Percentiles rank a stretch among this genome's conserved stretches.
Evolutionary conservation across 2,888 invertebrate species (phyloP).

Genomic region (Polylopha cassiicola): DNA sequence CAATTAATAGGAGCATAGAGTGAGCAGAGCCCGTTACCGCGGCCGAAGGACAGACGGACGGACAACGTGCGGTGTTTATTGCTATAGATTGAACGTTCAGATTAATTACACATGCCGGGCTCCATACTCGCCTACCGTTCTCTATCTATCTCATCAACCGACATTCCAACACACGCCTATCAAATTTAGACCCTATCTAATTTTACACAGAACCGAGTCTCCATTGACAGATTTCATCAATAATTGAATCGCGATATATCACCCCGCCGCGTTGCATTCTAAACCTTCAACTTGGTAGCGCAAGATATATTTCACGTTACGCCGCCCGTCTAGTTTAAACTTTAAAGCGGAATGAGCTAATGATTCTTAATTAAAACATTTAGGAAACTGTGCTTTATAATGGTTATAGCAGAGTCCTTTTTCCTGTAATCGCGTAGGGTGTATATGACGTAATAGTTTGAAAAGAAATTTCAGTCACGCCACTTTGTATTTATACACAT

Average conservation of each 20-base stretch:
- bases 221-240: conserved; percentile 47
- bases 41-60: conserved; percentile 62
- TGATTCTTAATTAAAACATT: conserved; percentile 50
- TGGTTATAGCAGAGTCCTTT: conserved; percentile 42
- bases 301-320: conserved; percentile 49
- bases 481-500: conserved; percentile 57
- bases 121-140: conserved; percentile 31
- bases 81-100: conserved; percentile 62
- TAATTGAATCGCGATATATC: conserved; percentile 61
- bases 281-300: conserved; percentile 38
- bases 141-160: conserved; percentile 52
- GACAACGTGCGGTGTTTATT: conserved; percentile 61
- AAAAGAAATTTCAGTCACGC: conserved; percentile 62
- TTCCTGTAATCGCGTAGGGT: conserved; percentile 35
- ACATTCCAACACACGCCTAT: conserved; percentile 48
- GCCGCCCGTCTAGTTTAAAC: conserved; percentile 36
- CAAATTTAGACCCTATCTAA: conserved; percentile 46
- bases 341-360: conserved; percentile 45
- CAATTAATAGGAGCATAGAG: conserved; percentile 46
- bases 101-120: conserved; percentile 60
- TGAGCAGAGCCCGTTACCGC: conserved; percentile 54
- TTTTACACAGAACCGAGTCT: conserved; percentile 48
- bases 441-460: conserved; percentile 47
- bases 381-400: conserved; percentile 49
- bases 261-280: conserved; percentile 45